Conservation (phyloP, 1,140 invertebrate species). For the Drosophila ercepeae region DNA sequence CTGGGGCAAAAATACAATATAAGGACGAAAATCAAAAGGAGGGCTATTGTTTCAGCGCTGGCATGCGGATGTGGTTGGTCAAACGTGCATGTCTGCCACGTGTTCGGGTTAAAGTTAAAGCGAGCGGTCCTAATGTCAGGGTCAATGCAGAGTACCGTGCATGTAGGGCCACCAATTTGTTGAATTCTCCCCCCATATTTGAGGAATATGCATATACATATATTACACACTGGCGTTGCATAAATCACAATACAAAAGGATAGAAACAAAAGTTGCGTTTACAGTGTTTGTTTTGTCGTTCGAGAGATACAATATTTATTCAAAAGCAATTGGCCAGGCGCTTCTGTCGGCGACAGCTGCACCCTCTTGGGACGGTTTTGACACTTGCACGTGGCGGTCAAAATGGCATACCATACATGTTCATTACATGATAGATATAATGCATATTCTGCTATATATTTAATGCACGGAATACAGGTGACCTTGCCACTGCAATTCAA, state of each 20-base stretch:
- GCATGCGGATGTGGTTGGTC: conserved; percentile 58
- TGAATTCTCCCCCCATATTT: conserved; percentile 33
- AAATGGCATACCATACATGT: conserved; percentile 1
- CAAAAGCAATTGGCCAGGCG: conserved; percentile 58
- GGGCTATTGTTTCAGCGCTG: conserved; percentile 59
- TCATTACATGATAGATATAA: not conserved
- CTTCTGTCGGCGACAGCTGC: conserved; percentile 64
- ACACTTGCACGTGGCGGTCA: conserved; percentile 56
- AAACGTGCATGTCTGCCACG: conserved; percentile 77
- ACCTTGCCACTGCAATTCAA: conserved; percentile 71
- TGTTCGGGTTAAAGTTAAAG: conserved; percentile 62
- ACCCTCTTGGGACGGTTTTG: conserved; percentile 48
- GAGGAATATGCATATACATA: conserved; percentile 27
- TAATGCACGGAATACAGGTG: conserved; percentile 31
- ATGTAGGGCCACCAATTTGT: conserved; percentile 49
- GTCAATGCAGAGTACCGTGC: conserved; percentile 59
- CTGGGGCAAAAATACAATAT: conserved; percentile 1
- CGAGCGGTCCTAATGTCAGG: conserved; percentile 67
- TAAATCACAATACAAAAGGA: conserved; percentile 55
- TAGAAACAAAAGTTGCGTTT: conserved; percentile 45
- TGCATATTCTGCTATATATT: not conserved
- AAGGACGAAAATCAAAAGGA: not conserved
- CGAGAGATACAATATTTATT: conserved; percentile 59
- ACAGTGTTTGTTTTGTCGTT: conserved; percentile 32
- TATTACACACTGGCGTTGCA: conserved; percentile 46